Conservation (phyloP, 2,113 vertebrate species). For the Ovis canadensis region DNA sequence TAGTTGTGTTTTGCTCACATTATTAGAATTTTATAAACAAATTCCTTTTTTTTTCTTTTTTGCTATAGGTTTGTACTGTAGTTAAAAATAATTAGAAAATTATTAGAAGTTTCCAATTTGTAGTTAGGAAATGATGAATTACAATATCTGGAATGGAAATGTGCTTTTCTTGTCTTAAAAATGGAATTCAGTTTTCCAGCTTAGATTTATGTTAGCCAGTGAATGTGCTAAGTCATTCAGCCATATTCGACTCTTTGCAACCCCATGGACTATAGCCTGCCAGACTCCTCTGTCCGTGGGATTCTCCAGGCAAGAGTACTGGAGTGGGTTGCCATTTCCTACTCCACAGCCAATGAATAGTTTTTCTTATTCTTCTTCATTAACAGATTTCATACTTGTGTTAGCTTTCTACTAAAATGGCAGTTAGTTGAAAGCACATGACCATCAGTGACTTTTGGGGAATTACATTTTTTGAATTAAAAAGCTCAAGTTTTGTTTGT, state of each 20-base stretch:
- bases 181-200: not conserved
- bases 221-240: not conserved
- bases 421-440: not conserved
- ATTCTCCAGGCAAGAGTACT: not conserved
- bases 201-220: not conserved
- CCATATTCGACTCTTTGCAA: not conserved
- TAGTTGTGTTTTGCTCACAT: not conserved
- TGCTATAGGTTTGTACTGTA: not conserved
- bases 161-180: not conserved
- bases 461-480: not conserved
- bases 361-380: not conserved
- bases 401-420: not conserved
- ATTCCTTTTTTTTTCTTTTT: not conserved
- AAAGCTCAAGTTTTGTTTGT: not conserved
- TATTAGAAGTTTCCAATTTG: not conserved
- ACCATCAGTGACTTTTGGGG: not conserved
- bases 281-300: not conserved
- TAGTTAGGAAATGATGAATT: not conserved
- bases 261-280: not conserved
- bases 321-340: not conserved
- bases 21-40: slow-evolving; percentile 4
- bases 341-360: not conserved
- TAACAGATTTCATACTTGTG: not conserved
- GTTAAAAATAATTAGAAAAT: not conserved
- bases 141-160: not conserved